These are phyloP conservation scores for Acanthopagrus latus DNA, from an alignment of 2,797 vertebrate species.

Conservation along the genomic window DNA sequence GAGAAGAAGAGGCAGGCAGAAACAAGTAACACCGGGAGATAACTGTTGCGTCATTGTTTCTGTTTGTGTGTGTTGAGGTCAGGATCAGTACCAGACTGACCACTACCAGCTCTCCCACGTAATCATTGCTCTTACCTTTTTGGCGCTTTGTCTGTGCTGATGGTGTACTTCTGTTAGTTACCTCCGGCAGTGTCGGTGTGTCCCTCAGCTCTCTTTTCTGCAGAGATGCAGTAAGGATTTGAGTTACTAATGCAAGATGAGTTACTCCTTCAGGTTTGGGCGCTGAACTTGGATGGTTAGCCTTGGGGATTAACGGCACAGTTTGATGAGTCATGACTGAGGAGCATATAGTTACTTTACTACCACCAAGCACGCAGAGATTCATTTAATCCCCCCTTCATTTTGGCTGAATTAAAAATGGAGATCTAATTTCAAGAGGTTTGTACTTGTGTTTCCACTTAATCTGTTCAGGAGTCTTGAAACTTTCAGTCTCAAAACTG, in stretches of 20 bases:
- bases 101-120: neutral
- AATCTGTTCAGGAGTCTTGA: neutral
- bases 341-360: neutral
- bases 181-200: neutral
- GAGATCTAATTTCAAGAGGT: neutral
- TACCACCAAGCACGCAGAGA: neutral
- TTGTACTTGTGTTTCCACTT: neutral
- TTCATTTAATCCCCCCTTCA: neutral
- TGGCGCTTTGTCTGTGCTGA: no score
- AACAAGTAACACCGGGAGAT: conserved; percentile 4
- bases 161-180: neutral
- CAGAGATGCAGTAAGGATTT: neutral
- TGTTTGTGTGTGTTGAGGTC: neutral
- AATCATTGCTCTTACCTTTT: neutral
- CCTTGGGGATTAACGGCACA: neutral
- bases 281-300: no score
- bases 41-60: neutral
- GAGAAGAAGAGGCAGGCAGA: neutral
- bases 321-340: neutral
- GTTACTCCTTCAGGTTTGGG: no score
- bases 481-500: conserved; percentile 19
- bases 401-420: neutral
- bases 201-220: neutral
- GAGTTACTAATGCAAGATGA: neutral
- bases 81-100: neutral